Conservation (phyloP, 1,140 invertebrate species). For the Melanaphis sacchari region DNA sequence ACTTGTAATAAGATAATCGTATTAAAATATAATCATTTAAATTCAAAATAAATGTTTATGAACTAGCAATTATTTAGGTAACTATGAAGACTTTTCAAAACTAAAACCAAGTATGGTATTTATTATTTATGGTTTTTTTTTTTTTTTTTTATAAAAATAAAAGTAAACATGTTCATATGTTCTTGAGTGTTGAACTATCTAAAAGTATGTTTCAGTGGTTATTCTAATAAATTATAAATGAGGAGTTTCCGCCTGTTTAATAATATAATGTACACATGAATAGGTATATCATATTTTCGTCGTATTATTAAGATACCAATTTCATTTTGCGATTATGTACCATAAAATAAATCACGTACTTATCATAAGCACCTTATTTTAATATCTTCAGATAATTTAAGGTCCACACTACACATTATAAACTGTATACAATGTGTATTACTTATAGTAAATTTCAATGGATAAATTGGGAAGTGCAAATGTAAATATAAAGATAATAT, state of each 20-base stretch:
- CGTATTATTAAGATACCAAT: slow-evolving; percentile 9
- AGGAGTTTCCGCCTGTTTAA: background rate
- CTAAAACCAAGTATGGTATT: background rate
- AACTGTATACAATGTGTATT: background rate
- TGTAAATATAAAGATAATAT: background rate
- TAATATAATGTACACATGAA: background rate
- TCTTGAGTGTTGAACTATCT: background rate
- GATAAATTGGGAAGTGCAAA: background rate
- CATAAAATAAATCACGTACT: slow-evolving; percentile 22
- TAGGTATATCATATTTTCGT: background rate
- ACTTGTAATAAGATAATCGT: background rate
- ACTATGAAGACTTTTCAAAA: background rate
- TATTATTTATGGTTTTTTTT: background rate
- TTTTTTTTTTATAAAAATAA: background rate
- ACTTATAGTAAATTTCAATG: background rate
- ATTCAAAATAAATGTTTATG: background rate
- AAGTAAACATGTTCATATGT: slow-evolving; percentile 20
- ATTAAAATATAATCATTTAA: background rate
- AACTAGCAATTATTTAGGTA: background rate
- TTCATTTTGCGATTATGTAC: background rate
- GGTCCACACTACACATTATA: background rate
- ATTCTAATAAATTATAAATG: slow-evolving; percentile 4
- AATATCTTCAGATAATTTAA: slow-evolving; percentile 15
- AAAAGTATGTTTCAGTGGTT: background rate
- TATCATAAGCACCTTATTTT: background rate